Conservation (phyloP, 2,113 vertebrate genomes). For the Ondatra zibethicus region DNA sequence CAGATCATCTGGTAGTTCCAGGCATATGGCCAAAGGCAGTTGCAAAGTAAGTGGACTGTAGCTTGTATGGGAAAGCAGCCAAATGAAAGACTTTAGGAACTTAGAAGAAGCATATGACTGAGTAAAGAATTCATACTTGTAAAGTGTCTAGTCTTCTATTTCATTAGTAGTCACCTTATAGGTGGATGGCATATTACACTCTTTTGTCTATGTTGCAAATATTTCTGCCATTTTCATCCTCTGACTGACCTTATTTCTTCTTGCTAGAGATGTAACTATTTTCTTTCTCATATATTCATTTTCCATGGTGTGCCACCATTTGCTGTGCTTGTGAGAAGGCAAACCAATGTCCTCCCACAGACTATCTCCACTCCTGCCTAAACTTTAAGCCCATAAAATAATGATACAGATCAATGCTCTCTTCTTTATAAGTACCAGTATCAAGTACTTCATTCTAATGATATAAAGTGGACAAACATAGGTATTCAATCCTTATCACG, state of each 20-base stretch:
- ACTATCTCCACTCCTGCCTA: background rate
- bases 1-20: slow-evolving; percentile 2
- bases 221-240: background rate
- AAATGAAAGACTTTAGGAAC: background rate
- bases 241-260: background rate
- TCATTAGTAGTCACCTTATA: background rate
- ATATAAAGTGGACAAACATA: background rate
- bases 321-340: background rate
- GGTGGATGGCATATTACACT: background rate
- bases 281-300: background rate
- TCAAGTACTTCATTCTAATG: background rate
- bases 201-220: background rate
- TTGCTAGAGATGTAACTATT: background rate
- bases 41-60: background rate
- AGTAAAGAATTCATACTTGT: background rate
- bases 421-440: background rate
- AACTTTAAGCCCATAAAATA: background rate
- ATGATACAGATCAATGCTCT: background rate
- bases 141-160: background rate
- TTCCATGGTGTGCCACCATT: background rate
- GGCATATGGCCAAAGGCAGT: slow-evolving; percentile 27
- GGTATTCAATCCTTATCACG: background rate
- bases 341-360: background rate
- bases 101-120: background rate
- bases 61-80: background rate